Base-by-base conservation (phyloP, 2,888 invertebrate genomes). In the Branchinecta sandiegonensis region DNA sequence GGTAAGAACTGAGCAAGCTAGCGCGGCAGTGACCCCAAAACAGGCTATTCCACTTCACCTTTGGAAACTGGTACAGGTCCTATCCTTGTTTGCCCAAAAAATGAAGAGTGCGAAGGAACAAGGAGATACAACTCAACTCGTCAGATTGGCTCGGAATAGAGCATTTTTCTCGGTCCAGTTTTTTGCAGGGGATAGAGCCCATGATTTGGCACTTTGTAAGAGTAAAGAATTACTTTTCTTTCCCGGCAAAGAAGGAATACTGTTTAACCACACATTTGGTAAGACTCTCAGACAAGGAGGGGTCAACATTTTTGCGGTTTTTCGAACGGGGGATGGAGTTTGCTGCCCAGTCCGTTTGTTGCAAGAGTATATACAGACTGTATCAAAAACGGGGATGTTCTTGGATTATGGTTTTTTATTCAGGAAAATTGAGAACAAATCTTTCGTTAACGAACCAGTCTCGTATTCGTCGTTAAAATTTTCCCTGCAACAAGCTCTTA, bases 181-280 rank as follows among this genome's bases (percentile, higher is more conserved):
- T n/a, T 50, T 13, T 50, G 50, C 13, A 50, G 50, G 50, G 2
- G 50, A 50, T 50, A 50, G 50, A 50, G 50, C 50, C 50, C n/a
- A 13, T 13, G 50, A 50, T 50, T 50, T 50, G n/a, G 50, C 50
- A 13, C 50, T 50, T 13, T 13, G 13, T 50, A 50, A 50, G n/a
- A n/a, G 50, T 50, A 50, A 50, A 50, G 50, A 50, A n/a, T 13
- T 50, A 13, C 50, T 50, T 50, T 50, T 50, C 50, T 50, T 50
- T 23, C 23, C 23, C 23, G 23, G 23, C 23, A 23, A 23, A 23
- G 23, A 23, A 23, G 23, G 23, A 23, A 23, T 23, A 23, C 3
- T 23, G 23, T 23, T 23, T 23, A 23, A 23, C 23, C 23, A 23
- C 23, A 23, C 23, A 23, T 23, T 23, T 23, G 23, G 23, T 23